These are phyloP conservation scores for Scopus umbretta DNA, from an alignment of 2,113 vertebrate species.

Conservation along the genomic window DNA sequence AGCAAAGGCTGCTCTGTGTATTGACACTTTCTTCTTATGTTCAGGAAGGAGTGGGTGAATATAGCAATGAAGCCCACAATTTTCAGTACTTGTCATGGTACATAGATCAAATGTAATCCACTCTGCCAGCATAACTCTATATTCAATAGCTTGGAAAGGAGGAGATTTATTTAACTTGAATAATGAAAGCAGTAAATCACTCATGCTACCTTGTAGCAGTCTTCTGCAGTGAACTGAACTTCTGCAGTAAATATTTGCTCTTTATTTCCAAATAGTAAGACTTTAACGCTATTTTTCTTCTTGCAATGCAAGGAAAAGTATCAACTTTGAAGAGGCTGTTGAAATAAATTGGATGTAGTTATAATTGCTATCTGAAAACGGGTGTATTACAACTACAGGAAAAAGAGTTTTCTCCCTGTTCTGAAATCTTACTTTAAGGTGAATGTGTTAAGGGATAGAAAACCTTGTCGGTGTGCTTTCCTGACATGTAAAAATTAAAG, in stretches of 20 bases:
- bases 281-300: background rate
- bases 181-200: constrained; percentile 59
- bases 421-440: background rate
- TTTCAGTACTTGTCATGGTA: constrained; percentile 64
- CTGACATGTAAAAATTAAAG: background rate
- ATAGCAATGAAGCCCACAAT: constrained; percentile 64
- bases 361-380: background rate
- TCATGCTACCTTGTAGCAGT: constrained; percentile 14
- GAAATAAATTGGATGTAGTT: background rate
- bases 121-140: constrained; percentile 45
- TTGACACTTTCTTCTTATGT: constrained; percentile 55
- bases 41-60: constrained; percentile 63
- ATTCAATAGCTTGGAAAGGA: constrained; percentile 54
- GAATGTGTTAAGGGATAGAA: background rate
- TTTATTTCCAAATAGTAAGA: background rate
- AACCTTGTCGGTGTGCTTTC: background rate
- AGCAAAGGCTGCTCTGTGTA: constrained; percentile 64
- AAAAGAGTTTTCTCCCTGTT: background rate
- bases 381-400: background rate
- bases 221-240: background rate
- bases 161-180: constrained; percentile 57
- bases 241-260: constrained; percentile 11
- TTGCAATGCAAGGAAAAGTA: background rate
- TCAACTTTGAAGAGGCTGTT: background rate
- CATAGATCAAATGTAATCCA: constrained; percentile 59